Base-by-base conservation (phyloP, 2,888 invertebrate species). In the Argyra leucocephala region DNA sequence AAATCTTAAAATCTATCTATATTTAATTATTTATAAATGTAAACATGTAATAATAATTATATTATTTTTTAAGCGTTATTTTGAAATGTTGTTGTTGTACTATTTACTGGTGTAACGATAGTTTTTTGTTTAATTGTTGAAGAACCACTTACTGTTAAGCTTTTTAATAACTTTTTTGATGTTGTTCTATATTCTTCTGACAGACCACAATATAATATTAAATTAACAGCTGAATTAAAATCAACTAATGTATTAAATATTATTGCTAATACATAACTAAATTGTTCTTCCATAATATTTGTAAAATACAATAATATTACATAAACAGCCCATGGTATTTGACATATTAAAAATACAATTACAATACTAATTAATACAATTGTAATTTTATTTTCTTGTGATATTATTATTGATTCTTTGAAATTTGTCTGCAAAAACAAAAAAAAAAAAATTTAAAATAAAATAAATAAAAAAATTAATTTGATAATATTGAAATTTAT, bases 131-230 rank as follows among this genome's bases (percentile, higher is more conserved):
- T 48, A 48, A 18, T 15, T 3, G 48, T 18, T 18, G 48, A 48
- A 18, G 48, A 48, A 18, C 18, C 48, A 48, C 48, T 15, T 18
- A 15, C 12, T 48, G 48, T 48, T 18, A 48, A 3, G 12, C 18
- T 18, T 48, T n/a, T 48, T 48, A 48, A 48, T n/a, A 48, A 48
- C 5, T 48, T 48, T 48, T 48, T 48, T 48, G 48, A 48, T 48
- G 48, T 48, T 18, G 15, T 15, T n/a, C 48, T 48, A 48, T 48
- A 48, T 18, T 48, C 48, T 48, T 48, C 48, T 15, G 48, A 48
- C 18, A 48, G 18, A 48, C 48, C 48, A 48, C 48, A 48, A 48
- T 48, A 48, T 48, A 48, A 48, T 48, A 48, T 48, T 48, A 48
- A 48, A 48, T 48, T 48, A 18, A 48, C n/a, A 48, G 48, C 48